A percentile compares a stretch with the other conserved stretches of the same genome.
Conservation (phyloP, 2,888 invertebrate species). For the Panzeria rudis region DNA sequence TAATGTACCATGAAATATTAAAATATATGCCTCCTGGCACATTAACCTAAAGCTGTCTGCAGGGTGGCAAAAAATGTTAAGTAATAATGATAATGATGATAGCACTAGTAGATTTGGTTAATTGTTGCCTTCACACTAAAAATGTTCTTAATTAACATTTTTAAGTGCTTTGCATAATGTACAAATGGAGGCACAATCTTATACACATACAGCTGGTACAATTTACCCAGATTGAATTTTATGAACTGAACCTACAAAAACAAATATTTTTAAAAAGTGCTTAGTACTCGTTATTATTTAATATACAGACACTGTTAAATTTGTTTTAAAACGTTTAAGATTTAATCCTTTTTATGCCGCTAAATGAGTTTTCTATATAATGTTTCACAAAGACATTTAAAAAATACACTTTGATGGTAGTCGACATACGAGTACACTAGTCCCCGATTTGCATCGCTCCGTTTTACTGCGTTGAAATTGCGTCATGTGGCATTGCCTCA, state of each 20-base stretch:
- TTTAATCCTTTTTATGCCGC: constrained; percentile 13
- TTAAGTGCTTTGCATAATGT: constrained; percentile 69
- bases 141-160: constrained; percentile 71
- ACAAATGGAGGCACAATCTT: constrained; percentile 10
- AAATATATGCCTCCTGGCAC: constrained; percentile 60
- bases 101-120: constrained; percentile 64
- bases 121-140: constrained; percentile 70
- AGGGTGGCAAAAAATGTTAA: too few species aligned
- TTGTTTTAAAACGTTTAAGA: constrained; percentile 19
- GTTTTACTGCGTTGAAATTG: too few species aligned
- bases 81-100: constrained; percentile 21
- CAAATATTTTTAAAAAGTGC: constrained; percentile 54
- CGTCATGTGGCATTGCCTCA: too few species aligned
- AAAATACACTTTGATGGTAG: not conserved
- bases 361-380: constrained; percentile 52
- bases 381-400: constrained; percentile 1
- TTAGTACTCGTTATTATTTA: constrained; percentile 61
- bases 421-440: not conserved
- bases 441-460: too few species aligned
- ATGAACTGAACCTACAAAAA: constrained; percentile 56
- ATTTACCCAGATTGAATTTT: constrained; percentile 59
- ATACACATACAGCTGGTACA: constrained; percentile 23
- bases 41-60: constrained; percentile 65
- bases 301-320: constrained; percentile 7
- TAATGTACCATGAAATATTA: constrained; percentile 64